Base-by-base conservation (phyloP, 37 sponge, comb jelly and placozoan species). In the Ephydatia muelleri region DNA sequence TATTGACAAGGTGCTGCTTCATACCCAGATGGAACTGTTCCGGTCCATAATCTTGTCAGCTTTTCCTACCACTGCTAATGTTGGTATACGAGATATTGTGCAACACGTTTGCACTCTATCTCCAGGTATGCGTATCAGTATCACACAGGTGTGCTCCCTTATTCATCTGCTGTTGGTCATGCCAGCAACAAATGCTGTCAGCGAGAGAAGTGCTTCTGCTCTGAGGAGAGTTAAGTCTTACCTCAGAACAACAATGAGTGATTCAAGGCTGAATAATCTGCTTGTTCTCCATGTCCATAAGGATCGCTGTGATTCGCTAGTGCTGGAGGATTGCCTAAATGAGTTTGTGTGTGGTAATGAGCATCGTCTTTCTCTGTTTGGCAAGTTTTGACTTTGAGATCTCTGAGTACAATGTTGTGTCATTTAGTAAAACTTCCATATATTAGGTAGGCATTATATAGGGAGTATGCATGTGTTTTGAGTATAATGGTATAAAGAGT, bases 281-380 rank as follows among this genome's bases (percentile, higher is more conserved):
- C 77, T 88, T 83, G 32, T 82, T 25, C 83, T 88, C 14, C 88
- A 88, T 69, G 82, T 88, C 14, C 82, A 87, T 49, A 81, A 68
- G 28, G 81, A 81, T 6, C 9, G 23, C 5, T 22, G 31, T 38
- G 87, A 86, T 65, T 11, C 30, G 23, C 36, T 88, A 21, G 38
- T 75, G 19, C 64, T 85, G 9, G 34, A 4, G 21, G 14, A 14
- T 33, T 37, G 78, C 30, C 80, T 65, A 22, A 72, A 86, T 68
- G 73, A 79, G 65, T 85, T 85, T 85, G 80, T 85, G 13, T 23
- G 67, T 16, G 68, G 70, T 28, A 78, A 64, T 21, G 86, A 85
- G 47, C 34, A 34, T 28, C 67, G 86, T 34, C 65, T 68, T 33
- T 32, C 37, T 47, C 25, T 78, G 30, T 85, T 85, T 85, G 86